Evolutionary conservation across 2,113 vertebrate genomes (phyloP), one percentile per base, ranked within the genome.

Genomic region (Fulmarus glacialis): DNA sequence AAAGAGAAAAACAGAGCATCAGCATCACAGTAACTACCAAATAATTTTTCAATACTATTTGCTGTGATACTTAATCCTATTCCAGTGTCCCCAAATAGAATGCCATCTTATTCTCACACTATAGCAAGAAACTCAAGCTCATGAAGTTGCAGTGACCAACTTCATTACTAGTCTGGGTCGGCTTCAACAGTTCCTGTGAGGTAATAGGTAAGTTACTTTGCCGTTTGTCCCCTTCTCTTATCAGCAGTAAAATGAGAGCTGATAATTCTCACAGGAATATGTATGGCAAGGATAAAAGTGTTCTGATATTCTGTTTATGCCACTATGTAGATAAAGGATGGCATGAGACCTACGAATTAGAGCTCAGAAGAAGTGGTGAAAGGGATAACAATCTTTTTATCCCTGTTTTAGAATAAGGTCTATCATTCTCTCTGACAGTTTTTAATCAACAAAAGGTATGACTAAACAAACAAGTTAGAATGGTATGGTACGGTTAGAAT

Each of bases 1-100:
- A 85, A 92, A 97, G 87, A 64, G 81, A 96, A 43, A 96, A 84
- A 77, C 34, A 87, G 29, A 45, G 11, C 36, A 66, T 96, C 48
- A 95, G 27, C 64, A 83, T 97, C 40, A 92, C 43, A 66, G 10
- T 70, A 87, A 63, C 22, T 82, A 63, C 1, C 19, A 78, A 12
- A 15, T 34, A 29, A 42, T 40, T 84, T 59, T 72, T 40, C 56
- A 63, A 1, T 56, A 56, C 23, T 48, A 38, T 73, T 72, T 81
- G 18, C 22, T 55, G 9, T 50, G 53, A 79, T 43, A 67, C 5
- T 58, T 91, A 74, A 63, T 32, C 21, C 15, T 56, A 36, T 24
- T 72, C 27, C 64, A 52, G 30, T 56, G 30, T 14, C 27, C 38
- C 50, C 40, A 59, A 5, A 77, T 1, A 36, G 15, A 72, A 80